Conservation (phyloP, 2,113 vertebrate species). For the Phaetusa simplex region DNA sequence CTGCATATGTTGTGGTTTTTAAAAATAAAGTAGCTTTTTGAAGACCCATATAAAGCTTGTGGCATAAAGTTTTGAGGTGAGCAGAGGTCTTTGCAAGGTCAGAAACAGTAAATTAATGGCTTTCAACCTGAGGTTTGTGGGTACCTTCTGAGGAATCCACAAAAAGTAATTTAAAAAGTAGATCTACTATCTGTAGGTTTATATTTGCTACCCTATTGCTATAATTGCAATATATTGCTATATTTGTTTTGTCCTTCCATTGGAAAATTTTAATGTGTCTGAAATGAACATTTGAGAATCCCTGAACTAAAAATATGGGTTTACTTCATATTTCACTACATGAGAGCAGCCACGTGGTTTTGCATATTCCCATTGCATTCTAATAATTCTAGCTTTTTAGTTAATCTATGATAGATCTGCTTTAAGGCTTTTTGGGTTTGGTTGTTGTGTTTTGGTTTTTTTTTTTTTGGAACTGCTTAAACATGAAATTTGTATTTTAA, state of each 20-base stretch:
- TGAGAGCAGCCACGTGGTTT: background rate
- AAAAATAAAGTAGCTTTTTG: background rate
- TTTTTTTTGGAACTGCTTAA: background rate
- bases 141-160: background rate
- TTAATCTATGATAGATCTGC: background rate
- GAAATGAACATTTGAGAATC: background rate
- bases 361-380: background rate
- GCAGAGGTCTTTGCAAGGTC: conserved; percentile 28
- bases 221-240: too few species aligned
- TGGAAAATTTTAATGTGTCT: background rate
- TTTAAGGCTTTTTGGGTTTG: background rate
- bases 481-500: background rate
- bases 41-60: background rate
- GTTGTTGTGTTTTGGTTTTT: background rate
- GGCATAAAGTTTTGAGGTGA: background rate
- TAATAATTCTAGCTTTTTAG: background rate
- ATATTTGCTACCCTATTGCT: background rate
- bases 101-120: background rate
- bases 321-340: background rate
- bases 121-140: conserved; percentile 18
- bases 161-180: conserved; percentile 15
- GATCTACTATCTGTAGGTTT: background rate
- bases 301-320: background rate
- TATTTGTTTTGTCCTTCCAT: background rate
- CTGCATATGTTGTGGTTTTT: background rate